phyloP scores from a whole-genome alignment of 2,113 vertebrate species.

The Vulpes vulpes region DNA sequence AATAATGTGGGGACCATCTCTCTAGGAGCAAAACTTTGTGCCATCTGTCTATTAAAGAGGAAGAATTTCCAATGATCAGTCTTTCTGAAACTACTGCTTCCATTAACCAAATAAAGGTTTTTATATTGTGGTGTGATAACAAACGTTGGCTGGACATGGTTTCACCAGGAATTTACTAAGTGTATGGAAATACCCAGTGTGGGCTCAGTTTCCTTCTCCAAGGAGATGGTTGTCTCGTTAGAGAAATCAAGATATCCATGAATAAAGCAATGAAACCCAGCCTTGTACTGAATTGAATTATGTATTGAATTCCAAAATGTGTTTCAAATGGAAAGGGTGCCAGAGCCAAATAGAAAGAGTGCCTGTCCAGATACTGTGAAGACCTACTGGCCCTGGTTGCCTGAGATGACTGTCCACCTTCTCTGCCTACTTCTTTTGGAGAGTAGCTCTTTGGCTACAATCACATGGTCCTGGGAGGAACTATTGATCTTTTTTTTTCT shows the following conservation, averaged over 20 bases:
- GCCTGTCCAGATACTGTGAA: not conserved
- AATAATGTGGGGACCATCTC: not conserved
- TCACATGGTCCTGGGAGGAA: not conserved
- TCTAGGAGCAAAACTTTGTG: not conserved
- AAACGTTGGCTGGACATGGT: not conserved
- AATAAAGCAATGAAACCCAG: not conserved
- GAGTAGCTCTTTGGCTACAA: not conserved
- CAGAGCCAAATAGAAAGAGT: not conserved
- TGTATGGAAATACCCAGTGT: constrained; percentile 5
- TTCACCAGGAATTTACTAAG: not conserved
- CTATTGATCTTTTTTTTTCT: not conserved
- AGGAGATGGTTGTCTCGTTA: constrained; percentile 3
- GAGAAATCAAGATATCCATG: not conserved
- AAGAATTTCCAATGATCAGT: constrained; percentile 16
- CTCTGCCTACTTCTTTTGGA: not conserved
- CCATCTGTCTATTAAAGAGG: not conserved
- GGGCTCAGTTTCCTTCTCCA: not conserved
- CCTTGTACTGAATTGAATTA: not conserved
- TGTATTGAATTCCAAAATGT: constrained; percentile 15
- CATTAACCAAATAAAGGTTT: not conserved
- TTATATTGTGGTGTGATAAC: not conserved
- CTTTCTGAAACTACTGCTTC: not conserved
- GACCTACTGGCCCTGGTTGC: not conserved
- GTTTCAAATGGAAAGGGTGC: not conserved
- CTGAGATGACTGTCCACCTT: not conserved